Percentiles rank a stretch among this genome's conserved stretches.
phyloP scores from a whole-genome alignment of 2,888 invertebrate species.

The Schrankia costaestrigalis region DNA sequence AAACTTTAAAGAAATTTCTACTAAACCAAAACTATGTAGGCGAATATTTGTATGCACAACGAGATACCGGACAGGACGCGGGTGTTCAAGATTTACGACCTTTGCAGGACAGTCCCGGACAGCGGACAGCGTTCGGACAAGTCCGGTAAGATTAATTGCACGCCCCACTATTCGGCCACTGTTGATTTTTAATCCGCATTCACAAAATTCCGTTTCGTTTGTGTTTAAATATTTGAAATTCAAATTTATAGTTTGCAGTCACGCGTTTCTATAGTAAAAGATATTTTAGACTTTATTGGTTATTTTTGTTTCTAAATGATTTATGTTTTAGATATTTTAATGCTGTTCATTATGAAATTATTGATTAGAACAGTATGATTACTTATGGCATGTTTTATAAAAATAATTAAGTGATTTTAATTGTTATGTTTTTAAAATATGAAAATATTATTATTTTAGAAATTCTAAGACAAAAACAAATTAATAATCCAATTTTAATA shows the following conservation, averaged over 20 bases:
- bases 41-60: slow-evolving; percentile 58
- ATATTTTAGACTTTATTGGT: too few relatives aligned
- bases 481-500: too few relatives aligned
- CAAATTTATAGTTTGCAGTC: too few relatives aligned
- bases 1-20: slow-evolving; percentile 47
- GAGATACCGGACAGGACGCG: slow-evolving; percentile 52
- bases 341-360: too few relatives aligned
- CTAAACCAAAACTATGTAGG: slow-evolving; percentile 37
- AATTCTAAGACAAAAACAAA: too few relatives aligned
- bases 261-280: neutral
- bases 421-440: too few relatives aligned
- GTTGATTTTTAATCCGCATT: slow-evolving; percentile 60
- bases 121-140: slow-evolving; percentile 54
- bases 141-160: slow-evolving; percentile 66
- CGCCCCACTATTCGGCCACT: slow-evolving; percentile 49
- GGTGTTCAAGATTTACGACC: slow-evolving; percentile 62
- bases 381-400: too few relatives aligned
- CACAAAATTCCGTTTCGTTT: slow-evolving; percentile 35
- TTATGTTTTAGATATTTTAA: too few relatives aligned
- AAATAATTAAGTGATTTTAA: too few relatives aligned
- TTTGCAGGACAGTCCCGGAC: slow-evolving; percentile 44
- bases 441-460: too few relatives aligned
- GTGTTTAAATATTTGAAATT: slow-evolving; percentile 27
- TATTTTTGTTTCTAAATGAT: too few relatives aligned
- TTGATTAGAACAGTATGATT: too few relatives aligned